Percentiles rank a stretch among this genome's conserved stretches.
Conservation (phyloP, 2,797 vertebrate species). For the Botia almorhae region DNA sequence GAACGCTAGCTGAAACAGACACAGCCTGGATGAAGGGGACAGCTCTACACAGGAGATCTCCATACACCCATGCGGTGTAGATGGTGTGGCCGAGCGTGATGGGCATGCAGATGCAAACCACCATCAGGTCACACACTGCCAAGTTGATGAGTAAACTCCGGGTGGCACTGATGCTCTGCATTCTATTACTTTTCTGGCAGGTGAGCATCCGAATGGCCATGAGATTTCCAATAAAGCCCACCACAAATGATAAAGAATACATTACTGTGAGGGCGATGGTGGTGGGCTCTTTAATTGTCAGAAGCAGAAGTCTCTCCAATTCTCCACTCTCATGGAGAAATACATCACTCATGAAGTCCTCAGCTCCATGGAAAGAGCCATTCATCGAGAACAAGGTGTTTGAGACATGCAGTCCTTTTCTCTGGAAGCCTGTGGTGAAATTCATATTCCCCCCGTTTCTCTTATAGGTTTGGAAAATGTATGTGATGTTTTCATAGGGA, state of each 20-base stretch:
- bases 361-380: constrained; percentile 53
- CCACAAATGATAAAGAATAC: constrained; percentile 82
- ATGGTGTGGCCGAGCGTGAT: constrained; percentile 88
- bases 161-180: constrained; percentile 84
- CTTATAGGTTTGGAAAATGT: constrained; percentile 27
- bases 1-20: constrained; percentile 87
- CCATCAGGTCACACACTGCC: constrained; percentile 89
- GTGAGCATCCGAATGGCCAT: constrained; percentile 89
- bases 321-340: constrained; percentile 64
- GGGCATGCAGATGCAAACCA: constrained; percentile 93
- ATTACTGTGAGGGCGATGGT: constrained; percentile 82
- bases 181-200: constrained; percentile 73
- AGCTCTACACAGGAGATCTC: constrained; percentile 87
- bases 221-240: constrained; percentile 87
- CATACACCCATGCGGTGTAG: constrained; percentile 91
- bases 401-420: neutral
- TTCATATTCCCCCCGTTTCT: constrained; percentile 69
- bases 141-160: constrained; percentile 88
- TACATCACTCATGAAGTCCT: constrained; percentile 67
- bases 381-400: constrained; percentile 66
- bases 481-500: constrained; percentile 16
- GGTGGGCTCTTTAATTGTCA: constrained; percentile 84
- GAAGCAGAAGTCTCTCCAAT: constrained; percentile 83
- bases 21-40: constrained; percentile 91
- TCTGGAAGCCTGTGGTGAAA: constrained; percentile 43